Base-by-base conservation (phyloP, 2,888 invertebrate species). In the Acleris holmiana region DNA sequence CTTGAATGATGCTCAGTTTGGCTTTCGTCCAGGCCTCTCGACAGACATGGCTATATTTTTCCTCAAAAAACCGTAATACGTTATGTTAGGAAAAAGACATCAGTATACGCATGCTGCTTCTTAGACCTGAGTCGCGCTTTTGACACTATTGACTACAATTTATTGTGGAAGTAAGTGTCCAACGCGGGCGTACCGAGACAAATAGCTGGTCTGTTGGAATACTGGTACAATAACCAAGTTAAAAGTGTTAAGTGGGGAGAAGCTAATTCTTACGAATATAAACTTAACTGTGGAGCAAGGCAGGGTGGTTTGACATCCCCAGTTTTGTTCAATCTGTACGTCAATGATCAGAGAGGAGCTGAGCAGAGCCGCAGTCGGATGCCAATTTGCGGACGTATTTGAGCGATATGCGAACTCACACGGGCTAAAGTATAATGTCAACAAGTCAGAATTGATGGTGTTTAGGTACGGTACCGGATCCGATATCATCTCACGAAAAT, bases 271-370 rank as follows among this genome's bases (percentile, higher is more conserved):
- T 17, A 44, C 3, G 17, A 21, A 25, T 66, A 60, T 40, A 50
- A 49, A 40, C 44, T 60, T 13, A 48, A 55, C n/a, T 66, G 56
- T 46, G 61, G 61, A 15, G 66, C 56, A 8, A 56, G 55, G 23
- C 66, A 66, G 56, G 66, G 66, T 40, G 66, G 56, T 19, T 50
- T 13, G 23, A 59, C 50, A 10, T 58, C 58, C 4, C 58, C 58
- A 1, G 19, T 17, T n/a, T 13, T 59, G 8, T 50, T 59, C 48
- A 59, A 44, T 29, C 23, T 59, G 15, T 59, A 59, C 15, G 50
- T 59, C 13, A 50, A 59, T 17, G 41, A 21, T 7, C 21, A 40
- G 50, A 4, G 59, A 4, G 19, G 49, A 21, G n/a, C 50, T 59
- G 25, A 47, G 48, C 29, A 48, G 44, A n/a, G 8, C 29, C 15